Evolutionary conservation across 2,113 vertebrate genomes (phyloP).

Genomic region (Dromaius novaehollandiae): DNA sequence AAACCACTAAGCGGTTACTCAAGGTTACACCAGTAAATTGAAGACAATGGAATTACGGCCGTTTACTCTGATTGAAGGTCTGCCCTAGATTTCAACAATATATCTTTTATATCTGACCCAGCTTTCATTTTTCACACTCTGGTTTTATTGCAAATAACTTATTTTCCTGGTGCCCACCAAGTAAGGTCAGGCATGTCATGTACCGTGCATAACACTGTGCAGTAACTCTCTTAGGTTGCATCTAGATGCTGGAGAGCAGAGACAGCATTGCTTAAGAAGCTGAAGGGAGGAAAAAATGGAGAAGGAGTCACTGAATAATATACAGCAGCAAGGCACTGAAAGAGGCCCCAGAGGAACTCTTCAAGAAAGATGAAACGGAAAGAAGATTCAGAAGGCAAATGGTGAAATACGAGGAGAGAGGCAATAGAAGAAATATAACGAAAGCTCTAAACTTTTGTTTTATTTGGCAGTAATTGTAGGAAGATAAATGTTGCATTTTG

Average conservation of each 20-base stretch:
- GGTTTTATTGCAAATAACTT: not conserved
- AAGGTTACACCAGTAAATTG: not conserved
- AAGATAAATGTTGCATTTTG: not conserved
- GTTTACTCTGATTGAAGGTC: not conserved
- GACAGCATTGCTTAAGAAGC: not conserved
- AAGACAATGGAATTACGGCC: not conserved
- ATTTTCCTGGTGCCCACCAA: not conserved
- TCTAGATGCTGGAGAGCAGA: not conserved
- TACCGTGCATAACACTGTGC: fast-evolving
- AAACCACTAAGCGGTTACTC: not conserved
- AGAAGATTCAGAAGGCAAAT: not conserved
- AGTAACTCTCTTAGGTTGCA: not conserved
- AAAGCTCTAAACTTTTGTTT: not conserved
- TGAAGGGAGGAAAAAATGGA: not conserved
- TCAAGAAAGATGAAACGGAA: not conserved
- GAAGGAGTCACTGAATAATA: not conserved
- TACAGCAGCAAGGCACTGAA: not conserved
- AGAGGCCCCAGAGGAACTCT: not conserved
- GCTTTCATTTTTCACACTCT: not conserved
- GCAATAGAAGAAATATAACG: not conserved
- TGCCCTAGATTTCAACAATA: not conserved
- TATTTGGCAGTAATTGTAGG: not conserved
- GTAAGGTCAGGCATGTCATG: not conserved
- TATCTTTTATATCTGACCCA: not conserved
- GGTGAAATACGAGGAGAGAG: not conserved